A percentile compares a stretch with the other conserved stretches of the same genome.
These are phyloP conservation scores for Lanistes nyassanus DNA, from an alignment of 1,140 invertebrate genomes.

Conservation along the genomic window DNA sequence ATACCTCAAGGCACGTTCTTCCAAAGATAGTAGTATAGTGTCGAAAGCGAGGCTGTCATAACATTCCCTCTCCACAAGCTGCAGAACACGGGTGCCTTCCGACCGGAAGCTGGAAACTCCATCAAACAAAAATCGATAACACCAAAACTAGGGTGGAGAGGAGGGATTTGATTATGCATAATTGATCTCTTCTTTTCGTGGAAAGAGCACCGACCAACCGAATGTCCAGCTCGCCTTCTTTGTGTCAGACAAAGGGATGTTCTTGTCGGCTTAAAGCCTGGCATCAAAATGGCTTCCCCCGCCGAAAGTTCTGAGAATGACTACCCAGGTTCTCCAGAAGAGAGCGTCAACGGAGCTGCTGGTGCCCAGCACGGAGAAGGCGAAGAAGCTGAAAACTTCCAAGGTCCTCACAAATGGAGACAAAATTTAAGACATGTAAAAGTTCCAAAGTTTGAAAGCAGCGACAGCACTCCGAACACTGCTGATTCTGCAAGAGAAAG, in stretches of 20 bases:
- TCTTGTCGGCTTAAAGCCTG: conserved; percentile 28
- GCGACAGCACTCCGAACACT: conserved; percentile 20
- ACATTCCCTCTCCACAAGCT: conserved; percentile 25
- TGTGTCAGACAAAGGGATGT: conserved; percentile 36
- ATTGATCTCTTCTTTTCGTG: conserved; percentile 35
- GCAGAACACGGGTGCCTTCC: conserved; percentile 33
- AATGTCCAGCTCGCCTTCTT: conserved; percentile 29
- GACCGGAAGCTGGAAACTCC: conserved; percentile 41
- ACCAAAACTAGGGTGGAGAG: conserved; percentile 22
- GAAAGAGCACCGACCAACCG: conserved; percentile 31
- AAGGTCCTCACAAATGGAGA: conserved; percentile 51
- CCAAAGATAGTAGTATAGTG: conserved; percentile 31
- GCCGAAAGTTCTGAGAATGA: conserved; percentile 19
- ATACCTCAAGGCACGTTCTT: neutral
- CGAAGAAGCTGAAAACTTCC: conserved; percentile 37
- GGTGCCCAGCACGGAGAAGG: conserved; percentile 28
- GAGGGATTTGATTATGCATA: conserved; percentile 31
- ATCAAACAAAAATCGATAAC: conserved; percentile 38
- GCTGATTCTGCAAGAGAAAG: conserved; percentile 17
- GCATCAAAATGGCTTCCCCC: conserved; percentile 37
- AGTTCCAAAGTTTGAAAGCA: conserved; percentile 25
- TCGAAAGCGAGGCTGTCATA: conserved; percentile 28
- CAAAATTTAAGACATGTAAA: conserved; percentile 41
- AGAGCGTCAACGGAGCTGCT: conserved; percentile 9
- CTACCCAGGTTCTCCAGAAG: conserved; percentile 7